phyloP scores from a whole-genome alignment of 1,140 invertebrate species.

The Pachypsylla venusta region DNA sequence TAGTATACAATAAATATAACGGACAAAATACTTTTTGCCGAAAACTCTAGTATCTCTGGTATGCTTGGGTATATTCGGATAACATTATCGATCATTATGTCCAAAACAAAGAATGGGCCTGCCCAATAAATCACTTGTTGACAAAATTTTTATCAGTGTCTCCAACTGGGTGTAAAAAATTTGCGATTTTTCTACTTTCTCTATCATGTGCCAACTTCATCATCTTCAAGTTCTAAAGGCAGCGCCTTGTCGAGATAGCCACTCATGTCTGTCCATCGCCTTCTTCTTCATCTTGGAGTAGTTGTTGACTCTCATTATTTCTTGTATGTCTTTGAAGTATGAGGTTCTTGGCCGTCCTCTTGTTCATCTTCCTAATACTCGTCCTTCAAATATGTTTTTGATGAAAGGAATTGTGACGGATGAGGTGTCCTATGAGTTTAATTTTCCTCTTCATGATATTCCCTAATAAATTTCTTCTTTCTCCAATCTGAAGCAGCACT shows the following conservation, averaged over 20 bases:
- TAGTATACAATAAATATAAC: too few species aligned
- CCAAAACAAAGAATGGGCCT: too few species aligned
- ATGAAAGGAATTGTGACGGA: constrained; percentile 8
- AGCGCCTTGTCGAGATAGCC: constrained; percentile 5
- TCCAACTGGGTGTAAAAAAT: too few species aligned
- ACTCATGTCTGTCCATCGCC: constrained; percentile 5
- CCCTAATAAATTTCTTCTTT: neutral
- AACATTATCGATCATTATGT: too few species aligned
- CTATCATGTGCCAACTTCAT: too few species aligned
- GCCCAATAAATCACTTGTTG: too few species aligned
- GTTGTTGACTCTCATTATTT: neutral
- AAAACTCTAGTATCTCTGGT: too few species aligned
- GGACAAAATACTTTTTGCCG: too few species aligned
- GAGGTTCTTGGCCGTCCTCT: constrained; percentile 12
- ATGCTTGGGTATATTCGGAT: too few species aligned
- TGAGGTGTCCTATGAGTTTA: constrained; percentile 11
- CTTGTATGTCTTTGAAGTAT: constrained; percentile 6
- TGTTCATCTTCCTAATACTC: constrained; percentile 4
- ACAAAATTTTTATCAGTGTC: too few species aligned
- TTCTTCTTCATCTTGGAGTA: neutral
- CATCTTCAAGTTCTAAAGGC: neutral
- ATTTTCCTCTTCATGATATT: constrained; percentile 10
- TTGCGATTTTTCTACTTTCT: too few species aligned
- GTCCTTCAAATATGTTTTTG: constrained; percentile 11
- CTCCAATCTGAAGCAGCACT: neutral